Evolutionary conservation across 2,797 vertebrate genomes (phyloP), one percentile per base, ranked within the genome.

Genomic region (Onychomys leucogaster): DNA sequence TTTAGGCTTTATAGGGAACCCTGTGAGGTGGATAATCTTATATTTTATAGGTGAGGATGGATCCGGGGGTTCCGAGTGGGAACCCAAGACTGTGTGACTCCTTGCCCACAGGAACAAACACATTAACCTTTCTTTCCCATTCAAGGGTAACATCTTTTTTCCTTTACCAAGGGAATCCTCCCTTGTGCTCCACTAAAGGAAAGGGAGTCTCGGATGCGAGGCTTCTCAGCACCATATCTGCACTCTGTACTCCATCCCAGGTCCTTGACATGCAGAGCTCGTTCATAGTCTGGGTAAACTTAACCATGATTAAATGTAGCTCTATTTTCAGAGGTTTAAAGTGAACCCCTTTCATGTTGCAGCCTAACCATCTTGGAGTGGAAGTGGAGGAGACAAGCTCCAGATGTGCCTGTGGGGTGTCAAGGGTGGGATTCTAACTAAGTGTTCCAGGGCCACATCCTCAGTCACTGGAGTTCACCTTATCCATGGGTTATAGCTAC

Each of bases 281-380:
- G 71, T 59, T 29, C 73, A 27, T 4, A 21, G 32, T 43, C 34
- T 19, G 21, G 63, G 83, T 46, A 86, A 84, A 17, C 3, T 65
- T 86, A 81, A 59, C 27, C 34, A 34, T 43, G 41, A 55, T 73
- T 75, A 76, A 65, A 90, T 13, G 37, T 76, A 49, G 65, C 25
- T 2, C 1, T 37, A 69, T 94, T 90, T 95, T 76, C 71, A 69
- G 83, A 94, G 21, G 46, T 32, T 97, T 96, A 88, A 90, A 81
- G 63, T 85, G 81, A 5, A 61, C n/a, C 17, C 16, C 10, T 23
- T 0, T 67, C 88, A 89, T 71, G 21, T 43, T 75, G 29, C 73
- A 6, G 11, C 71, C 25, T 82, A 71, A 27, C 52, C 82, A 12
- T 46, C 77, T 86, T 82, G 76, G 78, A 57, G 34, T 73, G 93